Evolutionary conservation across 2,113 vertebrate species (phyloP), one percentile per base, ranked within the genome.

Genomic region (Lepus timidus): DNA sequence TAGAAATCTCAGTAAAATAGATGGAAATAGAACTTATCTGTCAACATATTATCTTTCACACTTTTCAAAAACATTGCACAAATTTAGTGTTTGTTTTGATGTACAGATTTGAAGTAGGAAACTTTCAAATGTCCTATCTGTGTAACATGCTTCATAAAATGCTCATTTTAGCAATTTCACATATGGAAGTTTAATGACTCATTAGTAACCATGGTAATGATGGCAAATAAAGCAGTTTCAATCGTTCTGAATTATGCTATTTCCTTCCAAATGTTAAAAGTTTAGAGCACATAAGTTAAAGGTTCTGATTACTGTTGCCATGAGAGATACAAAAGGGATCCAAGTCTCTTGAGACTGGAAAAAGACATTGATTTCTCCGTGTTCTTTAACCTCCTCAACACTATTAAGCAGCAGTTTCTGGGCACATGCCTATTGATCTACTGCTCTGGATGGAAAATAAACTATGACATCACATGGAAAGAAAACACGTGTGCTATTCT

Each of bases 391-490:
- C 44, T 90, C 58, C 49, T 65, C 6, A 51, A 25, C 33, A 83
- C 58, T 67, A 71, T 7, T 76, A 80, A 80, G 95, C 93, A 95
- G 95, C 70, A 88, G 82, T 92, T 94, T 86, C 95, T 86, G 7
- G 9, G 89, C 71, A 91, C 19, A 19, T 62, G 95, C 61, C 16
- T 96, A 92, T 80, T 95, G 85, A 96, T 94, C 71, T 92, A 23
- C 58, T 93, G 52, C 31, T 85, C 90, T 74, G 36, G 64, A 62
- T 80, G 73, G 83, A 64, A 94, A 97, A 94, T 85, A 91, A 73
- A 95, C 88, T 92, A 78, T 83, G 64, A 91, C 68, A 75, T 86
- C 79, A 70, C 52, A 39, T 19, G 62, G 14, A 44, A 68, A 92
- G 49, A 81, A 87, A 85, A 92, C 88, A 74, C 8, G 17, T 39